Percentiles rank a stretch among this genome's conserved stretches.
Evolutionary conservation across 2,797 vertebrate genomes (phyloP).

Genomic region (Eremophila alpestris): DNA sequence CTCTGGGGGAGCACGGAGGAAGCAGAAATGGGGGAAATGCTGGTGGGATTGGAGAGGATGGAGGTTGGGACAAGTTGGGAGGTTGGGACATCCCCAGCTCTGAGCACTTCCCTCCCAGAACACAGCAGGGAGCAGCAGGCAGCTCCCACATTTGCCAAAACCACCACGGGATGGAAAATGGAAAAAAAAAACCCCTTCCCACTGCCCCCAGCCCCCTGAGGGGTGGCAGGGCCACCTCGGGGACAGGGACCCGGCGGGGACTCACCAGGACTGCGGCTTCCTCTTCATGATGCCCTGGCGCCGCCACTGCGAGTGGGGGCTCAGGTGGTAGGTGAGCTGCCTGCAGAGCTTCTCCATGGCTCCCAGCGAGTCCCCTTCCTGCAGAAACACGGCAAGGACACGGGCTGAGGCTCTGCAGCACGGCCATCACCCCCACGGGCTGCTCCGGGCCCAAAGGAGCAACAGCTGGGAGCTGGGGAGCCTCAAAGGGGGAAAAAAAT

Average conservation of each 20-base stretch:
- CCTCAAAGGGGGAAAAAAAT: neutral
- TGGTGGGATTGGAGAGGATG: neutral
- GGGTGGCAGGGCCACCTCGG: neutral
- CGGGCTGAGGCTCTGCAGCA: neutral
- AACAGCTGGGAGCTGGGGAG: neutral
- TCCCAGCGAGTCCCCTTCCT: constrained; percentile 92
- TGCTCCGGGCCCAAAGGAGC: rapidly evolving
- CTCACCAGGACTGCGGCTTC: constrained; percentile 97
- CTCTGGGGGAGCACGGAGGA: neutral
- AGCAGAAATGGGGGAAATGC: rapidly evolving
- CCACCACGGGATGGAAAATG: no score
- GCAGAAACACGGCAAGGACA: neutral
- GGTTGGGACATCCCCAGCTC: neutral
- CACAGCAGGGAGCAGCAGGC: neutral
- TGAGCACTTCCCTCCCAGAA: rapidly evolving
- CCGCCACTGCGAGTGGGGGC: constrained; percentile 95
- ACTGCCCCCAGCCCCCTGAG: neutral
- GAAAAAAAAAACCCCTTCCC: no score
- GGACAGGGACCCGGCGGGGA: neutral
- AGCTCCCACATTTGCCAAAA: neutral
- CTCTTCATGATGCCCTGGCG: constrained; percentile 92
- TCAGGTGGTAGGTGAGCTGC: constrained; percentile 98
- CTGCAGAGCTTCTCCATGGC: constrained; percentile 98
- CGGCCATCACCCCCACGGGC: rapidly evolving
- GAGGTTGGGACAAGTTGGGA: neutral